Percentiles rank a stretch among this genome's conserved stretches.
Evolutionary conservation across 1,140 invertebrate genomes (phyloP).

Genomic region (Drosophila teissieri): DNA sequence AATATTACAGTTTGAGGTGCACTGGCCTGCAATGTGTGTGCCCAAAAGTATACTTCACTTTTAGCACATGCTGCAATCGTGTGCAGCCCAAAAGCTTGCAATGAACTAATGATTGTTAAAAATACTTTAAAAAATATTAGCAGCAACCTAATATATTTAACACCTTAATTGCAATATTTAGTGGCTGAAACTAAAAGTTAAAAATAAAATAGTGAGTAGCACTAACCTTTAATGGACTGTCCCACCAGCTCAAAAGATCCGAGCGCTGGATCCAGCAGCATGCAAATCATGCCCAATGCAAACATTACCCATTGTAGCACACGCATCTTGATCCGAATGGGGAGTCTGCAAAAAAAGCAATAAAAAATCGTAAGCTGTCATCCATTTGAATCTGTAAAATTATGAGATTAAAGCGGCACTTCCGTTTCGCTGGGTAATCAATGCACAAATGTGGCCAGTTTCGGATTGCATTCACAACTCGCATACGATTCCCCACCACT

Average conservation of each 20-base stretch:
- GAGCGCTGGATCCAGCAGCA: conserved; percentile 4
- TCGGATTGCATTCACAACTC: conserved; percentile 17
- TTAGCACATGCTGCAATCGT: background rate
- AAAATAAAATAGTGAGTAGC: background rate
- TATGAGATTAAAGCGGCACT: conserved; percentile 3
- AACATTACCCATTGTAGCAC: conserved; percentile 1
- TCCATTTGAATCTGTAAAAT: conserved; percentile 8
- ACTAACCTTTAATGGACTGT: conserved; percentile 65
- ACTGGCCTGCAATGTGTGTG: too few relatives aligned
- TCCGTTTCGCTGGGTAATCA: conserved; percentile 14
- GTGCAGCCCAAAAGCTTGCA: conserved; percentile 35
- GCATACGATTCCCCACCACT: conserved; percentile 8
- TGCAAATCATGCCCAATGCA: conserved; percentile 25
- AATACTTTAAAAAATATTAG: too few relatives aligned
- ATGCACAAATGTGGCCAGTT: conserved; percentile 26
- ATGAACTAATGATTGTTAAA: too few relatives aligned
- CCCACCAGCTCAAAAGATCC: conserved; percentile 55
- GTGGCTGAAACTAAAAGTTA: too few relatives aligned
- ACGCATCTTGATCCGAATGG: conserved; percentile 47
- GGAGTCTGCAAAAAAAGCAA: conserved; percentile 37
- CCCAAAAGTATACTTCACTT: conserved; percentile 21
- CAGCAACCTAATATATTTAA: too few relatives aligned
- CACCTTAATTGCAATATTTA: too few relatives aligned
- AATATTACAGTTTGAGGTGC: background rate
- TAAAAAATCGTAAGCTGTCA: background rate